These are phyloP conservation scores for Paraescarpia echinospica DNA, from an alignment of 1,140 invertebrate genomes.

Conservation along the genomic window DNA sequence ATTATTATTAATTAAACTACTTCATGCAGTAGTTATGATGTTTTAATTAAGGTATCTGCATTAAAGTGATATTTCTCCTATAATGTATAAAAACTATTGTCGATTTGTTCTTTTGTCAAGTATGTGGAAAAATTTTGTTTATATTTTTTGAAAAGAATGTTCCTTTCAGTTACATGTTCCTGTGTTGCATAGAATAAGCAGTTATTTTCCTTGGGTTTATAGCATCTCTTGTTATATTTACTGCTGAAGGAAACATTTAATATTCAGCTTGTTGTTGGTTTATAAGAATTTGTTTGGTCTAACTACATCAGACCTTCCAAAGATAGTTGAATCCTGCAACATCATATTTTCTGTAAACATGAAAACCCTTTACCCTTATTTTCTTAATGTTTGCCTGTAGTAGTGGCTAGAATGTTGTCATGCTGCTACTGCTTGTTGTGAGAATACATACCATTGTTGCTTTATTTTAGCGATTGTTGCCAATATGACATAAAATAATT, in stretches of 20 bases:
- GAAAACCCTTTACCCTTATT: not conserved
- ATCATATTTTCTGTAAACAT: not conserved
- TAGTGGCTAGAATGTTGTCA: not conserved
- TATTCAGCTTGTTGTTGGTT: not conserved
- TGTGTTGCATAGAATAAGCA: not conserved
- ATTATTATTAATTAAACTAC: not conserved
- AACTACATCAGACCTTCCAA: not conserved
- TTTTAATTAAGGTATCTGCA: not conserved
- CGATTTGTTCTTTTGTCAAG: not conserved
- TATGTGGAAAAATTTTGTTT: not conserved
- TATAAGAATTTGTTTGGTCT: not conserved
- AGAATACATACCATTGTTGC: not conserved
- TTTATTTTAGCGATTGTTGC: not conserved
- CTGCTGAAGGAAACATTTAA: not conserved
- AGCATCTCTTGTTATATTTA: conserved; percentile 1
- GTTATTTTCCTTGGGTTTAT: not conserved
- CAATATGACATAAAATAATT: not conserved
- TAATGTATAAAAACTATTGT: not conserved
- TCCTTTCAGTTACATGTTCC: not conserved
- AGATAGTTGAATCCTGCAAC: not conserved
- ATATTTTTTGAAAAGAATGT: not conserved
- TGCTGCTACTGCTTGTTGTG: not conserved
- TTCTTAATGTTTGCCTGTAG: not conserved
- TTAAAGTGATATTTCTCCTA: not conserved
- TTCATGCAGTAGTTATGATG: not conserved